These are phyloP conservation scores for Drosophila niveifrons DNA, from an alignment of 2,888 invertebrate genomes.

Conservation along the genomic window DNA sequence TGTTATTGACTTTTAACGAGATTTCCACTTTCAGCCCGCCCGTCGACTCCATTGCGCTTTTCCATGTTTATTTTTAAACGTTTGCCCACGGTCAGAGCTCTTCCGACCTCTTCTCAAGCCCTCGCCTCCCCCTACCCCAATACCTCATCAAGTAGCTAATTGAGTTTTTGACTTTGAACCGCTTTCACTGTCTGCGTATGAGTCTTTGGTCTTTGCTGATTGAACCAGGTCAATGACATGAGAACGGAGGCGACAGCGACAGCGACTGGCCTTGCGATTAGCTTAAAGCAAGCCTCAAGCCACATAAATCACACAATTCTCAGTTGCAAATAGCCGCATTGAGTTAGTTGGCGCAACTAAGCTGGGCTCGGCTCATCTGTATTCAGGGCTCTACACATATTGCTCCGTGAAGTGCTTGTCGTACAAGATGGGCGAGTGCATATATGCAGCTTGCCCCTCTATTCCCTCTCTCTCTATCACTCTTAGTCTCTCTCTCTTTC, in stretches of 20 bases:
- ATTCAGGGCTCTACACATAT: constrained; percentile 63
- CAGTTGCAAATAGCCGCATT: constrained; percentile 47
- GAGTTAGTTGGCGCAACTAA: constrained; percentile 53
- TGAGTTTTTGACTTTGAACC: constrained; percentile 80
- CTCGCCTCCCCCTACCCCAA: constrained; percentile 12
- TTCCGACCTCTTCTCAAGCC: constrained; percentile 20
- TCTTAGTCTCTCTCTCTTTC: constrained; percentile 5
- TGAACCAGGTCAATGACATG: constrained; percentile 67
- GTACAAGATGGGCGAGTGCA: constrained; percentile 66
- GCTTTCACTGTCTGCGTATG: constrained; percentile 20
- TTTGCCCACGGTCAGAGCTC: constrained; percentile 28
- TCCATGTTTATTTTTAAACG: constrained; percentile 55
- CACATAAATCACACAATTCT: constrained; percentile 63
- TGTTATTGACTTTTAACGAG: constrained; percentile 81
- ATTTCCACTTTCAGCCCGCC: constrained; percentile 70
- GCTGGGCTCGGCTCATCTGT: constrained; percentile 66
- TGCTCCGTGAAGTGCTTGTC: constrained; percentile 71
- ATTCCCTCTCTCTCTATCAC: too few species aligned
- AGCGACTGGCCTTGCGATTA: constrained; percentile 35
- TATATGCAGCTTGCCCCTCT: constrained; percentile 21
- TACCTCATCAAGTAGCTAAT: constrained; percentile 55
- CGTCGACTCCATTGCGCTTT: constrained; percentile 51
- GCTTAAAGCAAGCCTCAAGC: constrained; percentile 31
- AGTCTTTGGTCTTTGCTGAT: constrained; percentile 19
- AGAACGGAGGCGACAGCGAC: not conserved